Base-by-base conservation (phyloP, 2,113 vertebrate species). In the Morone chrysops region DNA sequence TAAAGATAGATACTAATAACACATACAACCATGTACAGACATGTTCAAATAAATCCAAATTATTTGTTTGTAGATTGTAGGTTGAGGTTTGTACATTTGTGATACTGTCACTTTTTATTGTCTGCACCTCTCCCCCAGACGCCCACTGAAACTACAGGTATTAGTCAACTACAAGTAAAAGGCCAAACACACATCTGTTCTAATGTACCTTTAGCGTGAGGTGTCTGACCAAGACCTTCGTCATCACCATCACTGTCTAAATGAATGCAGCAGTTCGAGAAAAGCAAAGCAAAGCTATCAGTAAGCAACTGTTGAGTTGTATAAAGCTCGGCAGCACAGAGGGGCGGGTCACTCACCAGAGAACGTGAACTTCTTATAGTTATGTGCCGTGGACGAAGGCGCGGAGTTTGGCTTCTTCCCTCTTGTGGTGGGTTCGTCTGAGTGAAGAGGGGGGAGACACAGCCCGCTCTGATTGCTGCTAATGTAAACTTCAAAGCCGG, bases 341-440 rank as follows among this genome's bases (percentile, higher is more conserved):
- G 3, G 6, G 3, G 62, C 20, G 13, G 16, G 9, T 75, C 11
- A 12, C 87, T 90, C 92, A 97, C 97, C 96, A 78, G 94, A 93
- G 73, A 96, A 96, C 74, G 92, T 95, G 76, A 96, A 96, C 84
- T 94, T 97, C 92, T 90, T 95, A 86, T 95, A 89, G 56, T 69
- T 91, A 11, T 77, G 91, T 0, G 74, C 72, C 8, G 81, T 48
- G 54, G 86, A 89, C 10, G 91, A 62, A 2, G 94, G 89, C 20
- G 93, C 83, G 1, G 91, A 82, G 50, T 85, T 78, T 0, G 83
- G 84, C 83, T 95, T 95, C 94, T 89, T 95, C n/a, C 81, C 89
- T 8, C 38, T 82, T 40, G 41, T 22, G 13, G 14, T 45, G 16
- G 83, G 8, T 40, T 92, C 75, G 22, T 88, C 95, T 96, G 77